These are phyloP conservation scores for Dendrolimus kikuchii DNA, from an alignment of 1,140 invertebrate genomes.

Conservation along the genomic window DNA sequence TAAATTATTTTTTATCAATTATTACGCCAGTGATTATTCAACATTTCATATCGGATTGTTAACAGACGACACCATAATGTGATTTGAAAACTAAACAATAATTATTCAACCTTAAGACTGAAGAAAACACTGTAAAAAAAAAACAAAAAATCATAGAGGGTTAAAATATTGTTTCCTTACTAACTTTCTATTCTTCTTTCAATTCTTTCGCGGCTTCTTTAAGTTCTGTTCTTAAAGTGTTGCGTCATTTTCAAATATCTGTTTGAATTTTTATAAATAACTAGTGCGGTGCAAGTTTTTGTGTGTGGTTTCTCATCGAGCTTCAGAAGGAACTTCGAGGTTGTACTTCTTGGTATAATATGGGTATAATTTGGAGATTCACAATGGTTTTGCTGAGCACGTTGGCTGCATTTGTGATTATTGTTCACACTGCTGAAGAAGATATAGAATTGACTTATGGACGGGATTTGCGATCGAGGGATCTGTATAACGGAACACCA, in stretches of 20 bases:
- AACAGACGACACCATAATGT: slow-evolving; percentile 50
- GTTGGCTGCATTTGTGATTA: slow-evolving; percentile 60
- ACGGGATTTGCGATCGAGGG: slow-evolving; percentile 32
- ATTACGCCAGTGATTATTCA: too few species aligned
- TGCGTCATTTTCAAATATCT: too few species aligned
- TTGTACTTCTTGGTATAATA: slow-evolving; percentile 40
- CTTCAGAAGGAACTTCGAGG: slow-evolving; percentile 20
- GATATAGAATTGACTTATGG: slow-evolving; percentile 33
- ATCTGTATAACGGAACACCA: slow-evolving; percentile 28
- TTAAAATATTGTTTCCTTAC: slow-evolving; percentile 14
- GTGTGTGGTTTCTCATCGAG: slow-evolving; percentile 10
- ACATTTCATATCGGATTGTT: slow-evolving; percentile 31
- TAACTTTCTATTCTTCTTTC: slow-evolving; percentile 30
- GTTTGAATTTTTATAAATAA: too few species aligned
- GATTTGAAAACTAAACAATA: slow-evolving; percentile 26
- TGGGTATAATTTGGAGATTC: slow-evolving; percentile 45
- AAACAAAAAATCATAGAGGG: too few species aligned
- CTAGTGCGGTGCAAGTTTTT: slow-evolving; percentile 1
- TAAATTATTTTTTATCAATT: too few species aligned
- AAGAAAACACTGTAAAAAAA: too few species aligned
- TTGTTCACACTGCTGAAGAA: slow-evolving; percentile 56
- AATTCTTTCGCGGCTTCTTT: slow-evolving; percentile 12
- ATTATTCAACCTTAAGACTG: slow-evolving; percentile 1
- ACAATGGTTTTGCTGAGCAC: slow-evolving; percentile 56
- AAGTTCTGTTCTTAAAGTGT: too few species aligned